These are phyloP conservation scores for Bombus terrestris DNA, from an alignment of 1,140 invertebrate species.

Conservation along the genomic window DNA sequence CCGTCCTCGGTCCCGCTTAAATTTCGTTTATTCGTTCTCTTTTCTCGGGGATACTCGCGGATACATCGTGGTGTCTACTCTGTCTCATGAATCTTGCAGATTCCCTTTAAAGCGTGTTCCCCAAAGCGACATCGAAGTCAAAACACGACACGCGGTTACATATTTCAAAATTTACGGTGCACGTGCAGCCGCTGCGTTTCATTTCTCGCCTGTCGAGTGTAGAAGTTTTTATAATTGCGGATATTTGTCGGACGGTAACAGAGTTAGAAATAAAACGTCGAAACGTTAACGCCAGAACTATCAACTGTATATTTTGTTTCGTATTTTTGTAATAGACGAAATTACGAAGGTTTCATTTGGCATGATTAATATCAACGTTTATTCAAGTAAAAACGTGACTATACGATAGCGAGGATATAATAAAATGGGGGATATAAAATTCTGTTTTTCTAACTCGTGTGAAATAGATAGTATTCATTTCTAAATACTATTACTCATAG, in stretches of 20 bases:
- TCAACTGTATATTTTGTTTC: too few relatives aligned
- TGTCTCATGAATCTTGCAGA: background rate
- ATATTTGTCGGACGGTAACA: background rate
- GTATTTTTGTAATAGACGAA: too few relatives aligned
- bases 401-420: too few relatives aligned
- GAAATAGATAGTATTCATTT: too few relatives aligned
- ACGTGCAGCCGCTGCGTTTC: background rate
- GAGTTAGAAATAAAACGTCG: background rate
- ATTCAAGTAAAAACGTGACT: too few relatives aligned
- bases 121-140: background rate
- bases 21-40: slow-evolving; percentile 15
- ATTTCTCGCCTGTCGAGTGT: background rate
- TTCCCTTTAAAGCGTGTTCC: background rate
- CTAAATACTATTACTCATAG: too few relatives aligned
- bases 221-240: background rate
- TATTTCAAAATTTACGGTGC: background rate
- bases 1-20: background rate
- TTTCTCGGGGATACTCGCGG: background rate
- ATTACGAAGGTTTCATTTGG: too few relatives aligned
- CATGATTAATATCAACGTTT: too few relatives aligned
- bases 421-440: too few relatives aligned
- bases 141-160: slow-evolving; percentile 1
- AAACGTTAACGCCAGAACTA: background rate
- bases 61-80: background rate
- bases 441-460: too few relatives aligned